Conservation (phyloP, 2,797 vertebrate genomes). For the Acanthiza pusilla region DNA sequence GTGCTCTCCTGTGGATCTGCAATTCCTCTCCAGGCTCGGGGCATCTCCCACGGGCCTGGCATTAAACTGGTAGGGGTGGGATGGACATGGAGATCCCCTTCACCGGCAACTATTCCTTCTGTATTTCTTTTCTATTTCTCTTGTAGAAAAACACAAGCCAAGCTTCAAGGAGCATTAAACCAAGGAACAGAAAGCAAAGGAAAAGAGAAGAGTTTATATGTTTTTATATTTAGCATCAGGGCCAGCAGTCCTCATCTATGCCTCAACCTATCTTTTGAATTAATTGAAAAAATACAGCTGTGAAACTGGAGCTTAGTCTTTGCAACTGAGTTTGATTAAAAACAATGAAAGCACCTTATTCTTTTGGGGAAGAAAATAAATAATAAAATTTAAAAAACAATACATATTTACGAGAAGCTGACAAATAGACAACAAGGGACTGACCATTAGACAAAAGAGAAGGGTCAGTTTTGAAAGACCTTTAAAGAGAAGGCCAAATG, state of each 20-base stretch:
- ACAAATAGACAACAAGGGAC: background rate
- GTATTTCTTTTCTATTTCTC: background rate
- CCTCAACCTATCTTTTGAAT: background rate
- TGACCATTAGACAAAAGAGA: background rate
- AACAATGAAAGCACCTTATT: background rate
- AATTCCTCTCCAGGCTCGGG: background rate
- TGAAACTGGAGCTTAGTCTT: background rate
- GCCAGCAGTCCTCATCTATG: background rate
- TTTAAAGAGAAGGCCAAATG: background rate
- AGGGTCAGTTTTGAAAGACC: background rate
- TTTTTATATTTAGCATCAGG: background rate
- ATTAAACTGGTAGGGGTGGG: background rate
- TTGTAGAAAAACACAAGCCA: background rate
- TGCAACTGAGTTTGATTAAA: background rate
- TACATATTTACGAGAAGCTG: background rate
- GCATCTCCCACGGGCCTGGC: background rate
- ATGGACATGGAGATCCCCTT: background rate
- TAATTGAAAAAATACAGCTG: background rate
- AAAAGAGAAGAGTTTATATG: background rate
- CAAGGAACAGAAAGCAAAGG: background rate
- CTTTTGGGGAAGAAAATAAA: background rate
- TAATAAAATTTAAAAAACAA: background rate
- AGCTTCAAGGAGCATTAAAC: background rate
- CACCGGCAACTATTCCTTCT: background rate
- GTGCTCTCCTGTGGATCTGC: background rate